These are phyloP conservation scores for Cassiopea andromeda DNA, from an alignment of 30 jellyfish, hydroid and myxozoan genomes.

Conservation along the genomic window DNA sequence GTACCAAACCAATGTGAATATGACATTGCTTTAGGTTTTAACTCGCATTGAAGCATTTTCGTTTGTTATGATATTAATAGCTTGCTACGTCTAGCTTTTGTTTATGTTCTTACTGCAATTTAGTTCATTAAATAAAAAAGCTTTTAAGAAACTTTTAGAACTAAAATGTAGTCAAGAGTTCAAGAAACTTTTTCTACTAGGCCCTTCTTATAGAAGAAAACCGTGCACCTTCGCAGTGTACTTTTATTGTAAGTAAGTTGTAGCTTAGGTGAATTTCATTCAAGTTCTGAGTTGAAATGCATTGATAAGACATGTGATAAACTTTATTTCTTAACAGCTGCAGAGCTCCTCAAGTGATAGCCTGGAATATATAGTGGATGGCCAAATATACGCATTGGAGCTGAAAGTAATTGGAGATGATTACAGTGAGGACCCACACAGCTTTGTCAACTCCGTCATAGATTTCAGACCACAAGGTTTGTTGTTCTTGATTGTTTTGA, in stretches of 20 bases:
- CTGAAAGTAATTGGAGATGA: slow-evolving; percentile 82
- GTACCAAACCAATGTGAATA: too few species aligned
- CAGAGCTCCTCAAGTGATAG: slow-evolving; percentile 96
- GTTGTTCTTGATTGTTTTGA: background rate
- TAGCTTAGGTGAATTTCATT: background rate
- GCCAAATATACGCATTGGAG: slow-evolving; percentile 90
- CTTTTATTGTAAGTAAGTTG: background rate
- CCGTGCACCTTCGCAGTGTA: background rate
- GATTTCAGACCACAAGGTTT: slow-evolving; percentile 95
- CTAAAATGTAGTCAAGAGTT: too few species aligned
- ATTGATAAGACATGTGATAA: background rate
- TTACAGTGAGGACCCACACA: slow-evolving; percentile 53
- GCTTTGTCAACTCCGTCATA: slow-evolving; percentile 45
- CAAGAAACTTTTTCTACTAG: too few species aligned
- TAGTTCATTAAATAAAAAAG: too few species aligned
- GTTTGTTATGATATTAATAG: too few species aligned
- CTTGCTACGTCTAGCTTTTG: too few species aligned
- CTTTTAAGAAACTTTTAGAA: too few species aligned
- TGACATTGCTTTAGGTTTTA: too few species aligned
- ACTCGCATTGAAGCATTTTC: too few species aligned
- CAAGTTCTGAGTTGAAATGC: background rate
- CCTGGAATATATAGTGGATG: slow-evolving; percentile 94
- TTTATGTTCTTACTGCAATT: too few species aligned
- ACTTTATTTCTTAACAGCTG: slow-evolving; percentile 41
- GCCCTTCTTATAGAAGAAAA: too few species aligned